phyloP scores from a whole-genome alignment of 2,888 invertebrate species.

The Erpobdella octoculata region DNA sequence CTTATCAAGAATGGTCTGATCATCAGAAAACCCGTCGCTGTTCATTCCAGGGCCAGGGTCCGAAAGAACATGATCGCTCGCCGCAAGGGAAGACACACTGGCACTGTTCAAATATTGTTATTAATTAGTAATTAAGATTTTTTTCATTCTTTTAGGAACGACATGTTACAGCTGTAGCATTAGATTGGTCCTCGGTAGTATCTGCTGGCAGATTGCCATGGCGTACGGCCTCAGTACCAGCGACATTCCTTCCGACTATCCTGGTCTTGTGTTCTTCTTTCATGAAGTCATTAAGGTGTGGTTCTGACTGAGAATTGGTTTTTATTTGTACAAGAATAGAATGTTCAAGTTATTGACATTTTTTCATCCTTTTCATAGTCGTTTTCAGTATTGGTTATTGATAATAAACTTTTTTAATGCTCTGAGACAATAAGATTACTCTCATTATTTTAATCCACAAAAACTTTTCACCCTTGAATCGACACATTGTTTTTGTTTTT shows the following conservation, averaged over 20 bases:
- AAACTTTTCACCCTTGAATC: not conserved
- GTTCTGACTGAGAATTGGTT: not conserved
- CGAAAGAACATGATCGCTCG: slow-evolving; percentile 95
- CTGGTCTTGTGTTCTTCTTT: slow-evolving; percentile 37
- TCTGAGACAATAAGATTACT: too few species aligned
- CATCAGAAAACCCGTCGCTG: slow-evolving; percentile 97
- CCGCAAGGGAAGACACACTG: slow-evolving; percentile 96
- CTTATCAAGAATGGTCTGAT: slow-evolving; percentile 99
- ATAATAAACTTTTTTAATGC: too few species aligned
- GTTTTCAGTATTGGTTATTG: not conserved
- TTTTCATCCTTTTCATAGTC: not conserved
- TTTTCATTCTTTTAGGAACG: slow-evolving; percentile 40
- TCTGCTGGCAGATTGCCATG: slow-evolving; percentile 40
- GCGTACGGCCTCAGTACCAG: slow-evolving; percentile 32
- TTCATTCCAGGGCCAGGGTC: slow-evolving; percentile 93
- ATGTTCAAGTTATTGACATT: not conserved
- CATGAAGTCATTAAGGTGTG: slow-evolving; percentile 36
- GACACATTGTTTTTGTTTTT: not conserved
- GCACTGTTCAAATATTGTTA: slow-evolving; percentile 59
- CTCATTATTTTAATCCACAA: not conserved
- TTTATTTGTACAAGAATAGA: not conserved
- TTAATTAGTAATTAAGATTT: too few species aligned
- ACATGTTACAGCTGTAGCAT: slow-evolving; percentile 39
- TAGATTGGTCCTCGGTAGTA: slow-evolving; percentile 36
- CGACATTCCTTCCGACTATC: slow-evolving; percentile 37